Base-by-base conservation (phyloP, 37 sponge, comb jelly and placozoan genomes). In the Agelas oroides region DNA sequence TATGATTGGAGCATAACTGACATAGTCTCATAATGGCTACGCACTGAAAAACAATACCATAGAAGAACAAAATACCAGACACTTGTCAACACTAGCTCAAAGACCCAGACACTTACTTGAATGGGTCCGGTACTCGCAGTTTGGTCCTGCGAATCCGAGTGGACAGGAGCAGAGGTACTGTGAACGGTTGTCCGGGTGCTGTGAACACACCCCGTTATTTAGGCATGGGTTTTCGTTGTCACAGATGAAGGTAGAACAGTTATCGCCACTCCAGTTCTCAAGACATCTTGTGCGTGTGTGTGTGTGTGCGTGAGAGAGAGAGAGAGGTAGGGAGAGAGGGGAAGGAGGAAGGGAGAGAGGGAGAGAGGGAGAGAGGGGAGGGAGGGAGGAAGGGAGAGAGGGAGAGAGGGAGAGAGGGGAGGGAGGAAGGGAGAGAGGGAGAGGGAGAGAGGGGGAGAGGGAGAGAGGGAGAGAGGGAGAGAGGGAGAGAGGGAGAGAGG, bases 81-180 rank as follows among this genome's bases (percentile, higher is more conserved):
- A 1, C 67, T 27, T 1, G n/a, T 18, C 2, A 16, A n/a, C n/a
- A n/a, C n/a, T n/a, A n/a, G n/a, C n/a, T n/a, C n/a, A n/a, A n/a
- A n/a, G 8, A 8, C 46, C 46, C 46, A 46, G 46, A 46, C n/a
- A 66, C 67, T 33, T 24, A 16, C 25, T 61, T 61, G 13, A 2
- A 12, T 23, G 62, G 2, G 25, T 25, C 62, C 70, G 1, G 40
- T 74, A 87, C 41, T 75, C 66, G 77, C 92, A 92, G 14, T 18
- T 67, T 17, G 18, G 41, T 25, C 93, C 93, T 54, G 30, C 28
- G 60, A 36, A 81, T 0, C 70, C 71, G 24, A 32, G 30, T 3
- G 81, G 81, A 71, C 93, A 93, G 30, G 62, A 5, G 59, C 93
- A 93, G 37, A 83, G 18, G 27, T 25, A 77, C 33, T 54, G 53